Base-by-base conservation (phyloP, 2,797 vertebrate species). In the Cyprinodon diabolis region DNA sequence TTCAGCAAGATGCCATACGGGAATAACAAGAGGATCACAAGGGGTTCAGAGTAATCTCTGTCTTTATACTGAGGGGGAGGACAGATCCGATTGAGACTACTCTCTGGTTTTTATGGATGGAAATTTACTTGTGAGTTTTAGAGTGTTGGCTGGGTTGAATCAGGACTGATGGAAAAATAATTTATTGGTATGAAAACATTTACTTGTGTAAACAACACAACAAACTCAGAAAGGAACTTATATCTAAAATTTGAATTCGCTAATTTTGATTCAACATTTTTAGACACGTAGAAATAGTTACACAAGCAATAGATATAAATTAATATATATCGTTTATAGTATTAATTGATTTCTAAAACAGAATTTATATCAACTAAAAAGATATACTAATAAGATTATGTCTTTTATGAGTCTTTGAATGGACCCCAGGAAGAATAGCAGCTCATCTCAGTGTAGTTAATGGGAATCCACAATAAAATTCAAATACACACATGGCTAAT, bases 1-100 rank as follows among this genome's bases (percentile, higher is more conserved):
- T 84, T 92, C 86, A 88, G 88, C 63, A 71, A 83, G 90, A 90
- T 75, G 90, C 87, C 87, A 65, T 89, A 84, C 47, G 58, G 77
- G 83, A 89, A 90, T 90, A 91, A 84, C 75, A 80, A 74, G 76
- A 47, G 74, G 72, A 84, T 84, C 76, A 77, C 71, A 56, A 71
- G 80, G 85, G 74, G 73, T 54, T 63, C 45, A 74, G 70, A 62
- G 23, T 57, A 47, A 56, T 62, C 51, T 68, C 49, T 49, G 71
- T 56, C 72, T 23, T 13, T 23, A 30, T 19, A 35, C 17, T 54
- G 67, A 23, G 51, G 13, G 19, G 19, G 51, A 40, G 62, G 55
- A 19, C 35, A 68, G 70, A 65, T 55, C 45, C 66, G 11, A 52
- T 5, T 57, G 67, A 21, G 45, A 65, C 25, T 23, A 30, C 21